Conservation (phyloP, 2,113 vertebrate species). For the Esox niger region DNA sequence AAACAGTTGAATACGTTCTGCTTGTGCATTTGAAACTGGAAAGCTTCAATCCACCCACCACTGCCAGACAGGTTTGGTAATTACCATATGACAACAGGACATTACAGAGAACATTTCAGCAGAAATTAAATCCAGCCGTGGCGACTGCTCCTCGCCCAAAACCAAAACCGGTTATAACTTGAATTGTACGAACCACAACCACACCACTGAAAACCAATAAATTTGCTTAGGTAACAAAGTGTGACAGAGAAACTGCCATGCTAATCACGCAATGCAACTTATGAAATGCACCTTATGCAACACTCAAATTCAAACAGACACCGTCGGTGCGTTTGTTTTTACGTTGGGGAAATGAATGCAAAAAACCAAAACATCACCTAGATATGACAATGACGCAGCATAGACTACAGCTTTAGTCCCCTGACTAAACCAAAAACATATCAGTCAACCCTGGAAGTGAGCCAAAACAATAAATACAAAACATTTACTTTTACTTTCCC, state of each 20-base stretch:
- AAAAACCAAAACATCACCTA: neutral
- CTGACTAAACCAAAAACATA: too few relatives aligned
- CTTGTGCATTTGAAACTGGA: neutral
- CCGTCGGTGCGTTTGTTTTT: neutral
- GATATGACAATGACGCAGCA: constrained; percentile 3
- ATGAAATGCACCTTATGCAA: neutral
- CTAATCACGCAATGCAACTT: too few relatives aligned
- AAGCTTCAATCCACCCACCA: neutral
- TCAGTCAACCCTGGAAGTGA: too few relatives aligned
- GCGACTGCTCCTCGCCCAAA: neutral
- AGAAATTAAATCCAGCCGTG: constrained; percentile 14
- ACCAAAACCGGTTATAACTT: constrained; percentile 21
- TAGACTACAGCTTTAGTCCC: too few relatives aligned
- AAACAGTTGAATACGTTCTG: neutral
- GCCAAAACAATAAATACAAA: too few relatives aligned
- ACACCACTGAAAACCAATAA: constrained; percentile 4
- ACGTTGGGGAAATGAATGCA: neutral
- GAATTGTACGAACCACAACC: neutral
- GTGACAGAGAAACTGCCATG: neutral
- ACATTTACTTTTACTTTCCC: too few relatives aligned
- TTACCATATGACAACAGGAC: constrained; percentile 12
- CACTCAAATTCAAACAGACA: neutral
- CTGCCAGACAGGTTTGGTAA: neutral
- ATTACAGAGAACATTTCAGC: neutral
- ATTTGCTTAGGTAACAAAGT: neutral